Base-by-base conservation (phyloP, 2,888 invertebrate species). In the Microctonus hyperodae region DNA sequence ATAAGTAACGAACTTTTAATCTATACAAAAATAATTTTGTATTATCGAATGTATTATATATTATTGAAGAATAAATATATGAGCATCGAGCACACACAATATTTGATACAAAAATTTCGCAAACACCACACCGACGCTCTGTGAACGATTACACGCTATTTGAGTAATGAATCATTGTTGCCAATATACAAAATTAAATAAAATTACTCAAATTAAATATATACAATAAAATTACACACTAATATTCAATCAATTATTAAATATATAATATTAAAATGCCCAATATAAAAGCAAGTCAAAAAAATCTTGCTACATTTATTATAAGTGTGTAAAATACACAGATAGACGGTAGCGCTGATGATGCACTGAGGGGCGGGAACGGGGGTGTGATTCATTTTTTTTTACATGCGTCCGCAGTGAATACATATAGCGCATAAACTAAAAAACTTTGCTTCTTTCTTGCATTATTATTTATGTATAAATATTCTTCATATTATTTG, bases 321-420 rank as follows among this genome's bases (percentile, higher is more conserved):
- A n/a, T n/a, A n/a, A n/a, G n/a, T n/a, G n/a, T n/a, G n/a, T n/a
- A n/a, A 55, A 59, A 57, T 22, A 60, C 57, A 48, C 50, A 33
- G 16, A 55, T 28, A 60, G 60, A 65, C 63, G 48, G 53, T 33
- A 64, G 63, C 59, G 62, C 48, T 65, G 50, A 62, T 65, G 50
- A 62, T 57, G 55, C 55, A 55, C 25, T 37, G 53, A 68, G 70
- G 70, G 68, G 68, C 64, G 70, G 69, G 63, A 68, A 68, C 65
- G 55, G 68, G 48, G 70, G 62, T 64, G 62, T 61, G 51, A 57
- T 67, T 68, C 44, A 64, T 66, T 70, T 70, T 70, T 70, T 64
- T 58, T 48, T 48, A 28, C 56, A 50, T 50, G 44, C 50, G 25
- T 28, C 23, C 23, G 37, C 64, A 31, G 23, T 22, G 28, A 22